Base-by-base conservation (phyloP, 2,888 invertebrate genomes). In the Tetranychus piercei region DNA sequence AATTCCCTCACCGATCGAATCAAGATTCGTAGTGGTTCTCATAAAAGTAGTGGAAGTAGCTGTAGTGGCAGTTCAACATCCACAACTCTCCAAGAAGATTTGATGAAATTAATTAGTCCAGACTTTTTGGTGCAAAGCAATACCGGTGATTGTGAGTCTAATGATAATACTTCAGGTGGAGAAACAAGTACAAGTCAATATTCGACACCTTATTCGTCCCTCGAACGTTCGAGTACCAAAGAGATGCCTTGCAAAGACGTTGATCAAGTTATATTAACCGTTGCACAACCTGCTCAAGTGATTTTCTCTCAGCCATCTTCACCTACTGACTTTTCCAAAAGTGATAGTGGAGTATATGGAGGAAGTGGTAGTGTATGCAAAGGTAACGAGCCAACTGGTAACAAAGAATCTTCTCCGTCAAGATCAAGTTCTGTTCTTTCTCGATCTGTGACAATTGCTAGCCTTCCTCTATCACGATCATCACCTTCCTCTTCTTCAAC, bases 41-140 rank as follows among this genome's bases (percentile, higher is more conserved):
- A 66, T 66, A 66, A 66, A 66, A 66, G 20, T 66, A 20, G 66
- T 15, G 20, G 66, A 20, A 20, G n/a, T 20, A 66, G 66, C 15
- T 20, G 66, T 66, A 20, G 66, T 20, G 20, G 66, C 66, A 20
- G n/a, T 6, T 18, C 66, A 79, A 20, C 78, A 78, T 18, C 71
- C 80, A 87, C 86, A 78, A 88, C 88, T 34, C 84, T 89, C 44
- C 89, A 92, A 84, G 92, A 93, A 82, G 93, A 94, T 81, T 84
- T 91, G 34, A 88, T 92, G 85, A 88, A 90, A 72, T 85, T 93
- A 44, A 93, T 93, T 80, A 73, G 65, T 44, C 73, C 73, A 9
- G 73, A 73, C 18, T 73, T 65, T 23, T 22, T 73, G 66, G 22
- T 65, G 23, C 22, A 73, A 15, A 73, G 18, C 34, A 20, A 44